These are phyloP conservation scores for Aphidius ervi DNA, from an alignment of 1,140 invertebrate genomes.

Conservation along the genomic window DNA sequence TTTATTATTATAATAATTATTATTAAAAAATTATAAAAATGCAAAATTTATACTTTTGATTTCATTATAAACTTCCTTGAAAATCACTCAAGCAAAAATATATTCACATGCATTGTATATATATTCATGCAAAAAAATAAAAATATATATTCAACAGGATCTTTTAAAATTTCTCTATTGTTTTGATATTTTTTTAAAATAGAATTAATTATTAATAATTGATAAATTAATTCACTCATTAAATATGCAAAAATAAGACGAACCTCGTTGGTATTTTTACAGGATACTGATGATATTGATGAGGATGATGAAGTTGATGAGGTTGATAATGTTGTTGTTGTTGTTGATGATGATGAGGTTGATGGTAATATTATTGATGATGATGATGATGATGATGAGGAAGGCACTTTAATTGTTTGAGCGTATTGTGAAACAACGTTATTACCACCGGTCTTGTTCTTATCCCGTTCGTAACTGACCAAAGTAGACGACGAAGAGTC, in stretches of 20 bases:
- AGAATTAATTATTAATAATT: slow-evolving; percentile 17
- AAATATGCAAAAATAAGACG: background rate
- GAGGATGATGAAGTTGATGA: background rate
- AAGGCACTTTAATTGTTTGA: slow-evolving; percentile 43
- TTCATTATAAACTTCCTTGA: too few relatives aligned
- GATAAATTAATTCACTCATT: slow-evolving; percentile 14
- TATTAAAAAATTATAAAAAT: too few relatives aligned
- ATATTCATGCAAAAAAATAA: too few relatives aligned
- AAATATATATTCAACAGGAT: too few relatives aligned
- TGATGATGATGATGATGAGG: slow-evolving; percentile 27
- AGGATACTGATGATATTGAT: slow-evolving; percentile 13
- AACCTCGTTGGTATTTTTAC: background rate
- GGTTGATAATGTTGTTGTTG: background rate
- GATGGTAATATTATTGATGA: slow-evolving; percentile 24
- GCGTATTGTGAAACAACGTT: slow-evolving; percentile 26
- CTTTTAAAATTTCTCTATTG: too few relatives aligned
- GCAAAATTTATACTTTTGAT: too few relatives aligned
- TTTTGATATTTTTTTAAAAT: slow-evolving; percentile 14
- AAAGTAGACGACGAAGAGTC: slow-evolving; percentile 11
- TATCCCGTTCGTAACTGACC: slow-evolving; percentile 37
- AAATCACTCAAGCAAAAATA: too few relatives aligned
- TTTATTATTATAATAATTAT: too few relatives aligned
- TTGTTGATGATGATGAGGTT: slow-evolving; percentile 7
- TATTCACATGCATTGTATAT: too few relatives aligned
- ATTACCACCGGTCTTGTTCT: slow-evolving; percentile 35